Evolutionary conservation across 2,888 invertebrate species (phyloP), one percentile per base, ranked within the genome.

Genomic region (Epinotia nisella): DNA sequence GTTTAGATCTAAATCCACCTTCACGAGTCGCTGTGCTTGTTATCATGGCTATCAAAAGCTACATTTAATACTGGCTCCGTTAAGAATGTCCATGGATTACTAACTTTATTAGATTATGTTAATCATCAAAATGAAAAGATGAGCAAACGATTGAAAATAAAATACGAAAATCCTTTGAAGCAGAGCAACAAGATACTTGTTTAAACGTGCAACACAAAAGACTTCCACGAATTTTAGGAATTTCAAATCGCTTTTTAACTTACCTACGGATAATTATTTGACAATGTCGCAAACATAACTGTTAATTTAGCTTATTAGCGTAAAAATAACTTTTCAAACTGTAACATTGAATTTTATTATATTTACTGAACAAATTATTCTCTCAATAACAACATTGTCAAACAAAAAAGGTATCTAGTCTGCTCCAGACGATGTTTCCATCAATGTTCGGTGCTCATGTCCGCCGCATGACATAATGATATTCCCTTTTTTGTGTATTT

Each of bases 121-220:
- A 75, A 75, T 55, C 76, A 77, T 74, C 62, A 64, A 75, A 76
- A 80, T 82, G 80, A 83, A 84, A 81, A 53, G 51, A 53, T 53
- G 67, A 67, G 74, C 49, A 49, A 81, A 80, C 79, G 80, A 83
- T 81, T 81, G 79, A 76, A 75, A 77, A 78, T 79, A 79, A 78
- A 79, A 77, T 71, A 73, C 64, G 64, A n/a, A 61, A 72, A 72
- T 58, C 53, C 24, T 21, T 29, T 53, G 17, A 15, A 69, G 53
- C 65, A 29, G 7, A 49, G 49, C 17, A 45, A 17, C 45, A n/a
- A 49, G 17, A 62, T 29, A 4, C 17, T 59, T 17, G 29, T 49
- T 45, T 29, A 9, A 35, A 59, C 13, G 51, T 59, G 29, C 35
- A 24, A 11, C 29, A 58, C n/a, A 29, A 24, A 49, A 21, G 21